phyloP scores from a whole-genome alignment of 1,140 invertebrate genomes.

The Rhynchophorus ferrugineus region DNA sequence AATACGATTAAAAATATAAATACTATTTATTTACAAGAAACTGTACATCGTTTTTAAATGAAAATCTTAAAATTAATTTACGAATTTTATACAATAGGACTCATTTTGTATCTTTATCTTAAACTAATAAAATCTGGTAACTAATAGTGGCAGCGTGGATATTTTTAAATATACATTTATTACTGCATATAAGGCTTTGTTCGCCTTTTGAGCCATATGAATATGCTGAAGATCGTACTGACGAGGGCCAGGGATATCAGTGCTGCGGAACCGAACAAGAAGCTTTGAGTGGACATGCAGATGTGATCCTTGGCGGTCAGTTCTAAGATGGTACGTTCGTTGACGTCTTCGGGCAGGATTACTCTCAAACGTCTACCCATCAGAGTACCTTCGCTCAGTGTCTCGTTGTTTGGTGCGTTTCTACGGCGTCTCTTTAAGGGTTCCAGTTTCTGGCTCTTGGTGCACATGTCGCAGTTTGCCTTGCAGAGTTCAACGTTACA shows the following conservation, averaged over 20 bases:
- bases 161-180: constrained; percentile 3
- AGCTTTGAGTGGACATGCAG: constrained; percentile 43
- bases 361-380: constrained; percentile 56
- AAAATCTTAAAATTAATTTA: neutral
- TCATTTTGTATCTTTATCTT: neutral
- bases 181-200: constrained; percentile 18
- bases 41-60: neutral
- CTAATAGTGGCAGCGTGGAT: constrained; percentile 15
- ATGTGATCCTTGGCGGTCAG: constrained; percentile 34
- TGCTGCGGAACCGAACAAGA: constrained; percentile 38
- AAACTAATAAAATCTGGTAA: constrained; percentile 7
- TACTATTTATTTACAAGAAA: neutral
- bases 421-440: constrained; percentile 49
- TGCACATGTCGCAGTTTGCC: constrained; percentile 67
- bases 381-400: constrained; percentile 47
- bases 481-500: constrained; percentile 82
- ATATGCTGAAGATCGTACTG: constrained; percentile 40
- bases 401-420: constrained; percentile 43
- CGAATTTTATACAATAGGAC: neutral
- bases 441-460: constrained; percentile 59
- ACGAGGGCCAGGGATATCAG: constrained; percentile 40
- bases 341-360: constrained; percentile 57
- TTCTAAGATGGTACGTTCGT: constrained; percentile 30
- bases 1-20: no score
- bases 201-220: constrained; percentile 35